Conservation (phyloP, 1,140 invertebrate species). For the Neoseiulus cucumeris region DNA sequence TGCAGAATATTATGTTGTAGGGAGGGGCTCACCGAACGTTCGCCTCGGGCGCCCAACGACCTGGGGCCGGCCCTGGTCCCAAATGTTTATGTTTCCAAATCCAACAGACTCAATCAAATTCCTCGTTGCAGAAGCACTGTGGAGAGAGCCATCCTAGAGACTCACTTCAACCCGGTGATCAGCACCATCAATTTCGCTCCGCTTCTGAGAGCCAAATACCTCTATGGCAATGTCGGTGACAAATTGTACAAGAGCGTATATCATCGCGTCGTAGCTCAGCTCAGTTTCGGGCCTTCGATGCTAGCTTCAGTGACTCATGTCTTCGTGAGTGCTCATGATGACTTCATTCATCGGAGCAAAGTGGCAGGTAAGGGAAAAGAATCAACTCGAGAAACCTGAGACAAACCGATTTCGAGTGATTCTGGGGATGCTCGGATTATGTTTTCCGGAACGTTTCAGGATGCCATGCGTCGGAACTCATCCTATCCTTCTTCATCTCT, state of each 20-base stretch:
- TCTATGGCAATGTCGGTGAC: neutral
- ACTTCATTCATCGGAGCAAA: neutral
- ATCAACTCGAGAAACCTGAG: too few relatives aligned
- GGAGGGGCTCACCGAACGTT: too few relatives aligned
- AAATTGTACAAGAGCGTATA: neutral
- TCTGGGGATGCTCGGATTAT: neutral
- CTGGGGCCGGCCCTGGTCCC: too few relatives aligned
- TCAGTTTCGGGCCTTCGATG: constrained; percentile 2
- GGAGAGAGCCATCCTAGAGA: neutral
- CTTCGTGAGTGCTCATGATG: neutral
- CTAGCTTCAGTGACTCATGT: neutral
- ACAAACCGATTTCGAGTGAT: neutral
- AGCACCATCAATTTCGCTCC: neutral
- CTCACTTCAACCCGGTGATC: neutral
- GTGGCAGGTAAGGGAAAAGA: neutral
- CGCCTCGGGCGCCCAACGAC: too few relatives aligned
- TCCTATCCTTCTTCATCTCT: neutral
- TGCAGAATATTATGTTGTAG: too few relatives aligned
- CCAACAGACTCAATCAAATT: too few relatives aligned
- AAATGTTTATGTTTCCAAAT: too few relatives aligned
- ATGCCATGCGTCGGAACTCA: neutral
- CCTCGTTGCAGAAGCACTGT: neutral
- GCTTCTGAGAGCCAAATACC: neutral
- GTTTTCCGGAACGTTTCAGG: neutral
- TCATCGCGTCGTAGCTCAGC: neutral